phyloP scores from a whole-genome alignment of 2,797 vertebrate genomes.

The Centroberyx gerrardi region DNA sequence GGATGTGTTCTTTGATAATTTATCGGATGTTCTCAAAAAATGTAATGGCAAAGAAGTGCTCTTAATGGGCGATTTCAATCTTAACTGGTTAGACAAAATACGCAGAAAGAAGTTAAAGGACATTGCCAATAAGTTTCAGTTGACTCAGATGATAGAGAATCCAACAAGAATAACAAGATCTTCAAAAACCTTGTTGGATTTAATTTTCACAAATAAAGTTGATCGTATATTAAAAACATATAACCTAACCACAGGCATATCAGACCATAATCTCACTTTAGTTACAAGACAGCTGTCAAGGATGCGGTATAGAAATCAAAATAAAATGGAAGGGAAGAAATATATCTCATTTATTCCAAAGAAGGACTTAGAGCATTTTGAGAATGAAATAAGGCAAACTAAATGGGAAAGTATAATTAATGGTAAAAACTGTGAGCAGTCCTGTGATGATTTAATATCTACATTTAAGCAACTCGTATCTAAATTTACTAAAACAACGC shows the following conservation, averaged over 20 bases:
- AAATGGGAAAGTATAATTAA: not conserved
- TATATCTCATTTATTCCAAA: not conserved
- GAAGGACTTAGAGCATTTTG: not conserved
- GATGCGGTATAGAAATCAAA: not conserved
- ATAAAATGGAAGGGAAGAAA: not conserved
- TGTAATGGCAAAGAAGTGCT: too few species aligned
- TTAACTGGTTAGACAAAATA: not conserved
- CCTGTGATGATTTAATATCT: not conserved
- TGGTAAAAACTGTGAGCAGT: not conserved
- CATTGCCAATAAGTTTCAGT: not conserved
- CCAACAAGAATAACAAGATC: not conserved
- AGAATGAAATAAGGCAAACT: constrained; percentile 3
- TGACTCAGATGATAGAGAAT: not conserved
- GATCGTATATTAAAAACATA: not conserved
- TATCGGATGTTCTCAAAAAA: too few species aligned
- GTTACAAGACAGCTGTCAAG: not conserved
- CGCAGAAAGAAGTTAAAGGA: not conserved
- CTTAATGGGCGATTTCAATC: too few species aligned
- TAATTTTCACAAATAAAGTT: not conserved
- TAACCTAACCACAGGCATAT: not conserved
- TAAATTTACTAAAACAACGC: too few species aligned
- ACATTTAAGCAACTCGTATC: not conserved
- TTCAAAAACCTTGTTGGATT: not conserved
- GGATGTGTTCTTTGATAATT: too few species aligned
- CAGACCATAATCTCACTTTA: not conserved